phyloP scores from a whole-genome alignment of 2,797 vertebrate species.

The Sebastes elongatus region DNA sequence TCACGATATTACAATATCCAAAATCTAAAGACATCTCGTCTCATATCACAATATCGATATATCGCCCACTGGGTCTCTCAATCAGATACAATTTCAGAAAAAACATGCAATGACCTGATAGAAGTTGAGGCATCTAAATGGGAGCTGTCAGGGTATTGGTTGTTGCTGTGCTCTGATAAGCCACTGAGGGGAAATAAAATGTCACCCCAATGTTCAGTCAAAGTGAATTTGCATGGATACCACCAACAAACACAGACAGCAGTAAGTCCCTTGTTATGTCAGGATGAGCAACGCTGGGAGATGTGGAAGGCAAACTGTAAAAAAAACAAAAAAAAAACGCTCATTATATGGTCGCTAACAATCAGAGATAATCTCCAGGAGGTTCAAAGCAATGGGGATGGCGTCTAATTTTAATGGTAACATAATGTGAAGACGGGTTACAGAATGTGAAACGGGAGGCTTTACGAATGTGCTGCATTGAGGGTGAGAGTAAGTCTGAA shows the following conservation, averaged over 20 bases:
- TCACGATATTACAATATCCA: no score
- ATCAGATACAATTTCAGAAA: background rate
- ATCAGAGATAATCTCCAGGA: background rate
- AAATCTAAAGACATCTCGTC: background rate
- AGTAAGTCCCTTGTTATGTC: constrained; percentile 12
- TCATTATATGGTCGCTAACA: constrained; percentile 17
- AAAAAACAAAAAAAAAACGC: background rate
- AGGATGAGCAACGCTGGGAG: background rate
- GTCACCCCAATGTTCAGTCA: constrained; percentile 43
- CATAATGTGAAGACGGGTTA: constrained; percentile 28
- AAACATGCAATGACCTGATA: constrained; percentile 19
- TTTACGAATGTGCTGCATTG: constrained; percentile 45
- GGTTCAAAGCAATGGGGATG: background rate
- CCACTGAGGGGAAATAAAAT: background rate
- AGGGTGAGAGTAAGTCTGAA: constrained; percentile 62
- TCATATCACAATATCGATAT: background rate
- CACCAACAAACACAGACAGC: constrained; percentile 25
- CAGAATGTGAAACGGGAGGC: constrained; percentile 51
- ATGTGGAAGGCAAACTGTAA: constrained; percentile 1
- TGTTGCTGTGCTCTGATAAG: constrained; percentile 23
- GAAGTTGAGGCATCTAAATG: constrained; percentile 10
- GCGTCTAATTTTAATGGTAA: constrained; percentile 19
- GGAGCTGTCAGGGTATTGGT: constrained; percentile 27
- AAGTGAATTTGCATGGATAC: constrained; percentile 26
- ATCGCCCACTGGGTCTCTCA: background rate